phyloP scores from a whole-genome alignment of 2,797 vertebrate species.

The Pteropus rufus region DNA sequence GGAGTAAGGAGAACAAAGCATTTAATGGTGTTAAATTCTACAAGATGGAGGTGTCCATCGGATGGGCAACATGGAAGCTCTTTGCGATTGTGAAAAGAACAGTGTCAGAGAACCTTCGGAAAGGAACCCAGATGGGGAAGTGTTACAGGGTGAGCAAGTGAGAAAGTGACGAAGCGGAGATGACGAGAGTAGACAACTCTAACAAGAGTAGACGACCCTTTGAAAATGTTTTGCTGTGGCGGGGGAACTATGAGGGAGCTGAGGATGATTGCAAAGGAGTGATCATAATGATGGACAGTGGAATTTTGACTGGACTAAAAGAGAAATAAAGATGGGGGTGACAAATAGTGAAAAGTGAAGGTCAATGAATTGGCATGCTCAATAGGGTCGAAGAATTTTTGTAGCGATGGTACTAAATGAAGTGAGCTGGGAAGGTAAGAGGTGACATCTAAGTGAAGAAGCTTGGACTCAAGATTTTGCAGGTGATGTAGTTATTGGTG shows the following conservation, averaged over 20 bases:
- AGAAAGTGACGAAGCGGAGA: not conserved
- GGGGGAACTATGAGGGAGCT: too few relatives aligned
- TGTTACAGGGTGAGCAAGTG: not conserved
- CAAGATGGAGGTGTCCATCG: not conserved
- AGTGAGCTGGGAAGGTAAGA: not conserved
- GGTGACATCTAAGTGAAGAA: not conserved
- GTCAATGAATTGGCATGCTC: not conserved
- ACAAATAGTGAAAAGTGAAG: not conserved
- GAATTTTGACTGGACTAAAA: not conserved
- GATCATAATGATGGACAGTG: too few relatives aligned
- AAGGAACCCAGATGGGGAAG: not conserved
- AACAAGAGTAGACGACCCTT: not conserved
- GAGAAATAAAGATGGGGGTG: not conserved
- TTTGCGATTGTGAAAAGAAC: not conserved
- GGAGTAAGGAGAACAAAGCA: not conserved
- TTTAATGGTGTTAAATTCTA: not conserved
- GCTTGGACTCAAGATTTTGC: not conserved
- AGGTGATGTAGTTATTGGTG: fast-evolving
- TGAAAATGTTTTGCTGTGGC: not conserved
- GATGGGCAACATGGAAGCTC: not conserved
- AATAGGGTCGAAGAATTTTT: not conserved
- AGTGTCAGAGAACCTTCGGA: not conserved
- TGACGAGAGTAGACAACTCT: too few relatives aligned
- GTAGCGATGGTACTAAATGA: not conserved
- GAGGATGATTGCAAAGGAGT: not conserved